Base-by-base conservation (phyloP, 2,888 invertebrate genomes). In the Callimorpha dominula region DNA sequence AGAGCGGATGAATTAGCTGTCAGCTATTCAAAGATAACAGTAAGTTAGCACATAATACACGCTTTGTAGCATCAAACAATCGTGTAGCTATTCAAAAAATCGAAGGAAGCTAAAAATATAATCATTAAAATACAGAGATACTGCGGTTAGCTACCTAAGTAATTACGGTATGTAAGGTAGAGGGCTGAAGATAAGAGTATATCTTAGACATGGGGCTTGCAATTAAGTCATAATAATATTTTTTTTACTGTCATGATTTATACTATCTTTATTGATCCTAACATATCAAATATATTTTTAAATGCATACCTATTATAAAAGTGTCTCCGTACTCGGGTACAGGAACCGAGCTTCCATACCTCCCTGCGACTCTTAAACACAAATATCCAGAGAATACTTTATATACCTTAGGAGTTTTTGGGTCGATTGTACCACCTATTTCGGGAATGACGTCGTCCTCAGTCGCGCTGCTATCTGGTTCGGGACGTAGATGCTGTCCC, bases 1-100 rank as follows among this genome's bases (percentile, higher is more conserved):
- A 90, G 90, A 91, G 89, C 92, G 91, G 92, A 92, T 90, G 93
- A 93, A 94, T 95, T 94, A 92, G 92, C 93, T 91, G 92, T 90
- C 92, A 91, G 91, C 89, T 91, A 91, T 92, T 91, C 89, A 91
- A 89, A 93, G 93, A 93, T 93, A 94, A 92, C 89, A 89, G 87
- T 86, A 85, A 89, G 86, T 83, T 87, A 85, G 84, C 82, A 81
- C 86, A 84, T 88, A 89, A 88, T 89, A 90, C 86, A 87, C 88
- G 87, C 86, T 87, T 84, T 80, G 81, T 84, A 77, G 85, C 83
- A 83, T 85, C 86, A 89, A 90, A 94, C 93, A 94, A 93, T 93
- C 88, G 91, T 88, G 86, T 88, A 88, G 89, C 87, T 86, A 85
- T 87, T 87, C 60, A 62, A 49, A 89, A 83, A 78, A 78, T 75